A percentile compares a stretch with the other conserved stretches of the same genome.
Evolutionary conservation across 2,797 vertebrate species (phyloP).

Genomic region (Squalus acanthias): DNA sequence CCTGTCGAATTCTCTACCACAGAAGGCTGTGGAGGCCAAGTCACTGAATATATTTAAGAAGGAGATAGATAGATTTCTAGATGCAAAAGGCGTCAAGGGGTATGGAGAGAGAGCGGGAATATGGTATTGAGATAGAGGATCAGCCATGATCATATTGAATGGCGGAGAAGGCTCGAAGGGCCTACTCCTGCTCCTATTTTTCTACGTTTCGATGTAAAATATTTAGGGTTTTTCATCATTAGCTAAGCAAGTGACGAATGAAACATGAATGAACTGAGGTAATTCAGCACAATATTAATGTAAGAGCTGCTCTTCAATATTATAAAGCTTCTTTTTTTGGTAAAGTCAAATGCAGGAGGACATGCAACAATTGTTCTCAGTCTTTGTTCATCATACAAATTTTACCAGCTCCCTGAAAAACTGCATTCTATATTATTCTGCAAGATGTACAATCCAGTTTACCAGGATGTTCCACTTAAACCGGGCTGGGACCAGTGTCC

Average conservation of each 20-base stretch:
- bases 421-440: neutral
- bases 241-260: neutral
- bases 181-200: no score
- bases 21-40: no score
- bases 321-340: neutral
- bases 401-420: neutral
- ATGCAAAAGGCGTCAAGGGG: no score
- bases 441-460: neutral
- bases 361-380: neutral
- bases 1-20: no score
- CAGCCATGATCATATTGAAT: no score
- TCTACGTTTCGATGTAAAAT: neutral
- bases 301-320: neutral
- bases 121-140: no score
- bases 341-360: neutral
- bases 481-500: no score
- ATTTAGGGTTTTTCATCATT: neutral
- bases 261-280: neutral
- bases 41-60: no score
- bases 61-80: no score
- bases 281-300: neutral
- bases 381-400: neutral
- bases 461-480: neutral
- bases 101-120: no score
- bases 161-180: no score